phyloP scores from a whole-genome alignment of 1,140 invertebrate species.

The Cephus cinctus region DNA sequence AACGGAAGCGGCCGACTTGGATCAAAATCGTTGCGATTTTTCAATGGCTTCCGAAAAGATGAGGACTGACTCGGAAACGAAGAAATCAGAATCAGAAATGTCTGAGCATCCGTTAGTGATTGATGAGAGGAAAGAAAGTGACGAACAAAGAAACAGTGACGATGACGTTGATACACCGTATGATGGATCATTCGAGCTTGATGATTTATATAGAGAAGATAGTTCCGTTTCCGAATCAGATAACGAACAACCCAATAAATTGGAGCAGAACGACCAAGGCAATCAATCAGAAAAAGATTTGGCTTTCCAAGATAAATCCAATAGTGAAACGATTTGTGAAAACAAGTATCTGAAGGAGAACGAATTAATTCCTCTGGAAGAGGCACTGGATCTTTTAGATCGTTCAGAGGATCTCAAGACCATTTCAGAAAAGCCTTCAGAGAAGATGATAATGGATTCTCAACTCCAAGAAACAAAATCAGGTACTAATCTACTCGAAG shows the following conservation, averaged over 20 bases:
- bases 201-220: slow-evolving; percentile 50
- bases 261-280: slow-evolving; percentile 1
- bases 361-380: slow-evolving; percentile 38
- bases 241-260: slow-evolving; percentile 24
- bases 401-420: slow-evolving; percentile 13
- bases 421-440: not conserved
- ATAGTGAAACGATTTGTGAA: not conserved
- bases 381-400: slow-evolving; percentile 39
- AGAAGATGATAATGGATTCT: not conserved
- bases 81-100: slow-evolving; percentile 46
- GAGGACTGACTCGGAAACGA: slow-evolving; percentile 29
- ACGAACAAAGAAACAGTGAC: slow-evolving; percentile 40
- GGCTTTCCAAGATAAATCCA: slow-evolving; percentile 2
- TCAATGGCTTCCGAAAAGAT: too few relatives aligned
- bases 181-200: slow-evolving; percentile 39
- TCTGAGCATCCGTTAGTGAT: slow-evolving; percentile 48
- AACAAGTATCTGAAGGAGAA: slow-evolving; percentile 15
- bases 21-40: too few relatives aligned
- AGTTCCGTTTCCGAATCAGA: slow-evolving; percentile 39
- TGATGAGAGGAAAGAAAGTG: slow-evolving; percentile 36
- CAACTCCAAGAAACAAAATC: not conserved
- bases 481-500: not conserved
- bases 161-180: slow-evolving; percentile 38
- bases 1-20: too few relatives aligned
- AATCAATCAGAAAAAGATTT: not conserved